Base-by-base conservation (phyloP, 2,888 invertebrate species). In the Creontiades dilutus region DNA sequence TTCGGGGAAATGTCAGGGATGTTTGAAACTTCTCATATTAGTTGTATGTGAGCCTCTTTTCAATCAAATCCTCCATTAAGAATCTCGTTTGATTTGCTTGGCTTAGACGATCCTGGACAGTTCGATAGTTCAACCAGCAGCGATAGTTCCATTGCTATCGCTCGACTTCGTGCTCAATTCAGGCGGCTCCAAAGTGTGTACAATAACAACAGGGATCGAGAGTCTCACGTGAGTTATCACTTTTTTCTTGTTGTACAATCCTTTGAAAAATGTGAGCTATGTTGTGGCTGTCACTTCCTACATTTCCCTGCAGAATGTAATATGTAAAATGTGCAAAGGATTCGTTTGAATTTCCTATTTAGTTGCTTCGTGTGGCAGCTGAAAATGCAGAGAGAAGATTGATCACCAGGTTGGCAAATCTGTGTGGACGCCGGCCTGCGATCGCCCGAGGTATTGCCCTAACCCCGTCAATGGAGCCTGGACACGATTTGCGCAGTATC, bases 401-500 rank as follows among this genome's bases (percentile, higher is more conserved):
- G n/a, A 57, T 92, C 68, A 87, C 84, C 28, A 90, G 91, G n/a
- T 76, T 92, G 47, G 90, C 89, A 28, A 91, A 91, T 90, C 84
- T 91, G 16, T 86, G 91, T 27, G 91, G 91, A 82, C 80, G 90
- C n/a, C 89, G 57, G 90, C 93, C 93, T 0, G 93, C 93, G 52
- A 16, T 55, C 2, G 28, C 78, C 3, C 52, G 88, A n/a, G n/a
- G 78, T 19, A 91, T 78, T 11, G 28, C 61, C 28, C 48, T 89
- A 19, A 84, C 89, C 9, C 81, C 61, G 11, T 93, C 87, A 93
- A 93, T 81, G 92, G 94, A 48, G 93, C 94, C 12, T 93, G 93
- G 91, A 93, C 94, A 92, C 94, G 94, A 94, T 92, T 94, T 88
- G 1, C 85, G 88, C 90, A 91, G 92, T 47, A 92, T 93, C 55